Conservation (phyloP, 2,797 vertebrate genomes). For the Myiotriccus ornatus region DNA sequence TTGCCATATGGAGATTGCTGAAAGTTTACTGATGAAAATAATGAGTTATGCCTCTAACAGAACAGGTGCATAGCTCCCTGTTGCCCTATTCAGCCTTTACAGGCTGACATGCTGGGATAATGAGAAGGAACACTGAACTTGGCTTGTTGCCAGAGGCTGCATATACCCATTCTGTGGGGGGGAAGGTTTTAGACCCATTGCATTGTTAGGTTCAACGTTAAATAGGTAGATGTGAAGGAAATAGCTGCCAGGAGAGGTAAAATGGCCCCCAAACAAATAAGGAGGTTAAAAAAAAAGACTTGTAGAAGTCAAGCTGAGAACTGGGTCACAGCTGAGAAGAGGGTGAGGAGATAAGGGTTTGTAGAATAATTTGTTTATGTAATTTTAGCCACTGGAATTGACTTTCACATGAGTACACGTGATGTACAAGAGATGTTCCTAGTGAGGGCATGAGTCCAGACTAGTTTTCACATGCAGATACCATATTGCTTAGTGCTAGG, state of each 20-base stretch:
- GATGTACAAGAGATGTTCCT: background rate
- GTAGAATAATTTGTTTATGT: background rate
- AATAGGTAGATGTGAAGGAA: background rate
- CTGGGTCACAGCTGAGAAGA: background rate
- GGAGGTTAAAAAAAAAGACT: background rate
- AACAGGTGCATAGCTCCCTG: background rate
- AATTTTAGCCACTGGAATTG: background rate
- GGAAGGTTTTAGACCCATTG: background rate
- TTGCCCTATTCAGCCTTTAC: background rate
- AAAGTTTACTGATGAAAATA: background rate
- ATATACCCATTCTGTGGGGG: background rate
- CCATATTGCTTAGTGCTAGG: background rate
- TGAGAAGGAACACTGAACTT: background rate
- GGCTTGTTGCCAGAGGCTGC: background rate
- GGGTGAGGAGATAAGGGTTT: background rate
- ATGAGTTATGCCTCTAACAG: background rate
- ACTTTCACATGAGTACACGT: background rate
- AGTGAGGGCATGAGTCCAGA: background rate
- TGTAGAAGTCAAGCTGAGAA: background rate
- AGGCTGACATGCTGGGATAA: background rate
- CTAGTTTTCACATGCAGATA: background rate
- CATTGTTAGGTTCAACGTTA: background rate
- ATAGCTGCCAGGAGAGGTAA: background rate
- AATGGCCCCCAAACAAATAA: background rate
- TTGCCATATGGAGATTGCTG: background rate